Evolutionary conservation across 2,113 vertebrate genomes (phyloP), one percentile per base, ranked within the genome.

Genomic region (Microcebus jonahi): DNA sequence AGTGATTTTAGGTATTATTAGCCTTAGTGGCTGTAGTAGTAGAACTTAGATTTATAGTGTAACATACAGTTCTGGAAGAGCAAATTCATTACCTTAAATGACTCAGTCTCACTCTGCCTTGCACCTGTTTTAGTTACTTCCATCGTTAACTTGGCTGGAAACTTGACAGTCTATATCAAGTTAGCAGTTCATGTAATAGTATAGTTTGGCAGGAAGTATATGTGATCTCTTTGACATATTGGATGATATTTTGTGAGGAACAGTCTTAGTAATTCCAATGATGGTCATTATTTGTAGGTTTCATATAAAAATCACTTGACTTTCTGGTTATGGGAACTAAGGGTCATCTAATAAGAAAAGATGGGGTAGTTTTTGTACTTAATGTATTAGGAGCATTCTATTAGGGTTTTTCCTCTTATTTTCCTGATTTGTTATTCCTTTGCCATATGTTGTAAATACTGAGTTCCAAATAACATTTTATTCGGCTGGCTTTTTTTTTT

Each of bases 1-100:
- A 80, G 86, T 89, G 82, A 96, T 92, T 83, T 84, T 96, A 86
- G 70, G n/a, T 88, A 45, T 90, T 63, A 65, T 31, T 96, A 81
- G 53, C 63, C 20, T 70, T 53, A 57, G 63, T 77, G 45, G 21
- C 76, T 36, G 17, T 48, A 55, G 63, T 65, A 53, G 29, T 82
- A 86, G 75, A 93, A 68, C 63, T 89, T 86, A 79, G 71, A 84
- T 95, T 95, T 93, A 50, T 76, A 68, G 36, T 76, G 5, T 88
- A 70, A 79, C 71, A 89, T 87, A 75, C 61, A 89, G 27, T 93
- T 97, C 73, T 97, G 90, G 87, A 97, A 82, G 82, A 80, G 82
- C 87, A 90, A 93, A 84, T 68, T 97, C 25, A 5, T 50, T 94
- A 90, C 93, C 96, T 97, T 93, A 59, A 70, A 50, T 79, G 76